Conservation (phyloP, 2,797 vertebrate genomes). For the Allobates femoralis region DNA sequence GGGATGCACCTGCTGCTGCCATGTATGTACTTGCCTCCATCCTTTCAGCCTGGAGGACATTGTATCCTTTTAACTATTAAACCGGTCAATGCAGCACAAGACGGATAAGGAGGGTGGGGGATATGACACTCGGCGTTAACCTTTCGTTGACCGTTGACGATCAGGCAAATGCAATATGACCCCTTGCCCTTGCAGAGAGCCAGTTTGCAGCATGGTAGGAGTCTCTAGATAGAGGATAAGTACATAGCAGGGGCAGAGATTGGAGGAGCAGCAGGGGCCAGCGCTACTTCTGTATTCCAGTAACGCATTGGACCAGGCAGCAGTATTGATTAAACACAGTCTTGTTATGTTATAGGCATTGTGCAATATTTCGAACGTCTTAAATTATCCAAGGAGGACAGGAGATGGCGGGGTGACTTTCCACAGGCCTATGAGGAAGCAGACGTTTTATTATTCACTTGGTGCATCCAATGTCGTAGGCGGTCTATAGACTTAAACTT, state of each 20-base stretch:
- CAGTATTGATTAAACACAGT: constrained; percentile 38
- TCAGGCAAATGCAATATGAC: background rate
- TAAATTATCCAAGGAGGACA: constrained; percentile 2
- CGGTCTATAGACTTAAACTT: constrained; percentile 8
- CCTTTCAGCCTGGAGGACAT: constrained; percentile 1
- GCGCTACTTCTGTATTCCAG: constrained; percentile 43
- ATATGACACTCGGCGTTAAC: background rate
- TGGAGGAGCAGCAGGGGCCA: background rate
- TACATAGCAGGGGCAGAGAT: background rate
- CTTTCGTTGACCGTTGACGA: background rate
- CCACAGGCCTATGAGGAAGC: background rate
- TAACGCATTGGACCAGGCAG: constrained; percentile 5
- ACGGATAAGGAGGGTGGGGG: background rate
- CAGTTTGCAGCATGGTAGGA: background rate
- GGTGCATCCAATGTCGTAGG: background rate
- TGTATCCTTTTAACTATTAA: constrained; percentile 14
- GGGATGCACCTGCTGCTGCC: constrained; percentile 24
- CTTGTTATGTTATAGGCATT: constrained; percentile 18
- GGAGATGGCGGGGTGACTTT: constrained; percentile 17
- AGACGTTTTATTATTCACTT: too few species aligned
- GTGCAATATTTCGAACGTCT: constrained; percentile 1
- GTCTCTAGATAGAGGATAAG: background rate
- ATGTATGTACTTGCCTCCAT: background rate
- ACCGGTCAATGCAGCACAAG: constrained; percentile 10
- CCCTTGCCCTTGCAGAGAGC: constrained; percentile 34